Evolutionary conservation across 2,113 vertebrate species (phyloP).

Genomic region (Tetrao urogallus): DNA sequence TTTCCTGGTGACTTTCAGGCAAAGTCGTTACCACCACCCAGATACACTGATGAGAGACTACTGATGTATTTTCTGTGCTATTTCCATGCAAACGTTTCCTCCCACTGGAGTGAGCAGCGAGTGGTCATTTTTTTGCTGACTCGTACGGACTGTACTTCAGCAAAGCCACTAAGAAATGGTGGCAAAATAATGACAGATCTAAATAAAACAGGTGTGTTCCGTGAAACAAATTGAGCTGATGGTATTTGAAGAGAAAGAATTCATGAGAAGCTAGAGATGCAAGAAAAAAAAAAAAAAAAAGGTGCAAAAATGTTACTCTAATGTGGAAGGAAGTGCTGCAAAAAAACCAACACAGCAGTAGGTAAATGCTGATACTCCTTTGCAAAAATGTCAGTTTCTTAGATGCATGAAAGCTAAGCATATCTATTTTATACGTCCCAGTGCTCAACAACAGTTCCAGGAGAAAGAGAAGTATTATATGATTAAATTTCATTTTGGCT

Average conservation of each 20-base stretch:
- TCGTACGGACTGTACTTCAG: rapidly evolving
- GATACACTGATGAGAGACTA: rapidly evolving
- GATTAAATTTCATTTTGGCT: not conserved
- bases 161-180: not conserved
- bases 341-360: not conserved
- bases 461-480: not conserved
- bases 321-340: rapidly evolving
- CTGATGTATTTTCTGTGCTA: not conserved
- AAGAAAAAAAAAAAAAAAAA: not conserved
- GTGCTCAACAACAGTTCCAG: not conserved
- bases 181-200: not conserved
- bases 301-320: not conserved
- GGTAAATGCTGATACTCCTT: not conserved
- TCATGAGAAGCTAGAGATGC: not conserved
- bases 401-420: not conserved
- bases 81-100: not conserved
- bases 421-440: not conserved
- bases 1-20: constrained; percentile 15
- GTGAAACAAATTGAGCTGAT: not conserved
- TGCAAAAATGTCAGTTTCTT: not conserved
- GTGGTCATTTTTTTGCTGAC: not conserved
- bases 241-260: not conserved
- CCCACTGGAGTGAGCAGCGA: not conserved
- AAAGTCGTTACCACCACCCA: not conserved
- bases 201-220: not conserved